Evolutionary conservation across 2,888 invertebrate species (phyloP).

Genomic region (Dermolepida albohirtum): DNA sequence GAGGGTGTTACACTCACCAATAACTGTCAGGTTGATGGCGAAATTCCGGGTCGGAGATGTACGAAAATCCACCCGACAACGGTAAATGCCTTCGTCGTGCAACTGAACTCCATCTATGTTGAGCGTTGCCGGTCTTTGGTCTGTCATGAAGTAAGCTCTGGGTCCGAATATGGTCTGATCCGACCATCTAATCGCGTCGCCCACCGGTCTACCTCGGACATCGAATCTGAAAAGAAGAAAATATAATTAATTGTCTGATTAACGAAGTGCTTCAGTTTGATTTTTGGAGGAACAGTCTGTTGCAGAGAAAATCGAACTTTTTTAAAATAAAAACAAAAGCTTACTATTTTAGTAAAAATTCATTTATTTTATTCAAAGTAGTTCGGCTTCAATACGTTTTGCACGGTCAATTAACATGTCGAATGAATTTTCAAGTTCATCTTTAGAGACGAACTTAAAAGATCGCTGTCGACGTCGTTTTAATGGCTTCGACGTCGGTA

Average conservation of each 20-base stretch:
- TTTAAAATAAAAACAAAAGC: too few species aligned
- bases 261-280: too few species aligned
- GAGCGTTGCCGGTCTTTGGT: conserved; percentile 83
- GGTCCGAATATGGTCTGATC: conserved; percentile 86
- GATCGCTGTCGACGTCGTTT: too few species aligned
- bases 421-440: too few species aligned
- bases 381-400: too few species aligned
- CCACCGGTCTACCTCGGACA: conserved; percentile 84
- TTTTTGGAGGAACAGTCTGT: too few species aligned
- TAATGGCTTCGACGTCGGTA: too few species aligned
- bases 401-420: too few species aligned
- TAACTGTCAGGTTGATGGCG: conserved; percentile 88
- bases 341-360: too few species aligned
- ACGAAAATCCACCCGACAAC: conserved; percentile 91
- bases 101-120: conserved; percentile 86
- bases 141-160: conserved; percentile 85
- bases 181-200: conserved; percentile 86
- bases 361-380: too few species aligned
- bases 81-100: conserved; percentile 87
- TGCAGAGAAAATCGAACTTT: too few species aligned
- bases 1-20: conserved; percentile 75
- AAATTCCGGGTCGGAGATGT: conserved; percentile 90
- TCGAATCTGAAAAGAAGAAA: conserved; percentile 78
- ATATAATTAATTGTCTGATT: not conserved
- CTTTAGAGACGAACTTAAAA: too few species aligned